These are phyloP conservation scores for Eupsilia transversa DNA, from an alignment of 2,888 invertebrate genomes.

Conservation along the genomic window DNA sequence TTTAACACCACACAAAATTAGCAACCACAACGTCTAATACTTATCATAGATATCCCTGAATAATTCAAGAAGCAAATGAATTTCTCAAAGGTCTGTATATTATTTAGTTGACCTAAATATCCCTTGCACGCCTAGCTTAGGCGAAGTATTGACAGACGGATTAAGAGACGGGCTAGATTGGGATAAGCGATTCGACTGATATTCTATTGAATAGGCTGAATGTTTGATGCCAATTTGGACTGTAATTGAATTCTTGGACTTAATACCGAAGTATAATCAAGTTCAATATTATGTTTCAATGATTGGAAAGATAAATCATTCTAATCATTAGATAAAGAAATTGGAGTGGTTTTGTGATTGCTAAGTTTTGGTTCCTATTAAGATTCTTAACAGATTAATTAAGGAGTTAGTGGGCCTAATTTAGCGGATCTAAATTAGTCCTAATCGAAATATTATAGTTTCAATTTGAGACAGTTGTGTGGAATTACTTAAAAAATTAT, in stretches of 20 bases:
- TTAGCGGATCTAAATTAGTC: background rate
- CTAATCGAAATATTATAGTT: too few species aligned
- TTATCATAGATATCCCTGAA: slow-evolving; percentile 16
- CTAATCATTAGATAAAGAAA: background rate
- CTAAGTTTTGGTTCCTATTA: background rate
- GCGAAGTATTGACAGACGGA: slow-evolving; percentile 46
- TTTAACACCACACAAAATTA: background rate
- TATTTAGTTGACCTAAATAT: slow-evolving; percentile 48
- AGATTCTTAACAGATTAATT: background rate
- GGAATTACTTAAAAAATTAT: background rate
- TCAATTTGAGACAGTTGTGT: background rate
- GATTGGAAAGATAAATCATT: background rate
- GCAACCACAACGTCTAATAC: background rate
- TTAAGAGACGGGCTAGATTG: slow-evolving; percentile 45
- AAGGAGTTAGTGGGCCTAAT: background rate
- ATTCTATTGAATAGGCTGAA: slow-evolving; percentile 29
- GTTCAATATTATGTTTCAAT: slow-evolving; percentile 24
- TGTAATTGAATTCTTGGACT: slow-evolving; percentile 38
- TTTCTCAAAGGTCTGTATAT: slow-evolving; percentile 22
- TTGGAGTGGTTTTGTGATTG: slow-evolving; percentile 2
- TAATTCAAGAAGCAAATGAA: slow-evolving; percentile 36
- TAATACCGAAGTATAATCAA: background rate
- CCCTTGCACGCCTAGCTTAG: slow-evolving; percentile 1
- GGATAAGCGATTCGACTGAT: slow-evolving; percentile 40
- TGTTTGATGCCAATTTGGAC: slow-evolving; percentile 34